Evolutionary conservation across 2,797 vertebrate genomes (phyloP), one percentile per base, ranked within the genome.

Genomic region (Schizopygopsis pylzovi): DNA sequence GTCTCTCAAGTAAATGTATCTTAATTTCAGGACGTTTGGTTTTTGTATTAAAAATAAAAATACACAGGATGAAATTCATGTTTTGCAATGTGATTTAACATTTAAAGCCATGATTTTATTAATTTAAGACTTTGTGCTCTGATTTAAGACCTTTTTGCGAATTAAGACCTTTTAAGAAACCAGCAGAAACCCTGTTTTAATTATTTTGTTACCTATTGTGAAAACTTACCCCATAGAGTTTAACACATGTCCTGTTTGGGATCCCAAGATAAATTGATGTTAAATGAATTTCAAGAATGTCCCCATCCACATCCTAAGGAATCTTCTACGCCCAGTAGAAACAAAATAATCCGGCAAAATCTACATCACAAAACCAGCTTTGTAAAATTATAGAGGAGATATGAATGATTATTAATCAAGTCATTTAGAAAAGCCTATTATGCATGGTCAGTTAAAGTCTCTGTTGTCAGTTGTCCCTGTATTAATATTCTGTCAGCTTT

Each of bases 401-500:
- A 73, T 52, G 25, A 61, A 75, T 83, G 81, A 52, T 76, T 77
- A 84, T 81, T 41, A 85, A 85, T 65, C 18, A 54, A 83, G 54
- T 86, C 52, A 78, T 85, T 79, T 72, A 88, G 68, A 67, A 86
- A 79, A 63, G 75, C 12, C 16, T 76, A 76, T 86, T 83, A 88
- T 45, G 54, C 41, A 80, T 6, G 68, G 75, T 80, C 78, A 77
- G 61, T 87, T 79, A 61, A 84, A 49, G 37, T 68, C 28, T 75
- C 79, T 80, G 77, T 65, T 63, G 15, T 67, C 43, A 71, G 59
- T 39, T 80, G 68, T 79, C n/a, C 16, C 22, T 86, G 72, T 18
- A 80, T 90, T 88, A 86, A 88, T 85, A 83, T 83, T 80, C 61
- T 85, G 86, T 79, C 86, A 80, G 82, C 65, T 82, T 61, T 25